Percentiles rank a stretch among this genome's conserved stretches.
These are phyloP conservation scores for Coracias cyanogaster DNA, from an alignment of 2,797 vertebrate species.

Conservation along the genomic window DNA sequence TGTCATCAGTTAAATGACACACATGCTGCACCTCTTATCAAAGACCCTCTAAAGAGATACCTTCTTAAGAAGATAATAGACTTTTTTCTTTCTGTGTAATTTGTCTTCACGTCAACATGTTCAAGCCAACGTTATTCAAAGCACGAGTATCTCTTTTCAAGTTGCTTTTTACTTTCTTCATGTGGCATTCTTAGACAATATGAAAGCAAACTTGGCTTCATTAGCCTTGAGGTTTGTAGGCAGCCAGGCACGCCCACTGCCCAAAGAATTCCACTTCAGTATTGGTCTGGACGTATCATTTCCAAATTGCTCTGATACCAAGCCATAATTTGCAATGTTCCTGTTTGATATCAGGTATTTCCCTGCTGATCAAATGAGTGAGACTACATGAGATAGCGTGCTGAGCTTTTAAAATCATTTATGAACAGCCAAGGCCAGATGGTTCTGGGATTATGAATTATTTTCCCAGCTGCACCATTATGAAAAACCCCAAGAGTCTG, in stretches of 20 bases:
- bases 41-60: not conserved
- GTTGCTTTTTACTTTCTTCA: not conserved
- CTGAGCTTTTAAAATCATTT: slow-evolving; percentile 26
- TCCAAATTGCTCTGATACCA: slow-evolving; percentile 36
- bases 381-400: not conserved
- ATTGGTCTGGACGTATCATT: not conserved
- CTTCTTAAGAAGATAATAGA: not conserved
- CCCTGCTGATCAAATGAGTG: not conserved
- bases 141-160: not conserved
- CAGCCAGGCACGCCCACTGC: not conserved
- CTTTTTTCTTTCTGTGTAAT: not conserved
- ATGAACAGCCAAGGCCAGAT: not conserved
- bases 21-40: not conserved
- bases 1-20: not conserved
- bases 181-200: not conserved
- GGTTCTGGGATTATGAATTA: slow-evolving; percentile 15
- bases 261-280: not conserved
- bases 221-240: not conserved
- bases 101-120: not conserved
- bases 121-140: not conserved
- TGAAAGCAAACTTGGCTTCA: not conserved
- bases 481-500: not conserved
- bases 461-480: slow-evolving; percentile 22
- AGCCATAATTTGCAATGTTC: slow-evolving; percentile 15
- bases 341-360: slow-evolving; percentile 1